These are phyloP conservation scores for Hippocampus kuda DNA, from an alignment of 2,797 vertebrate species.

Conservation along the genomic window DNA sequence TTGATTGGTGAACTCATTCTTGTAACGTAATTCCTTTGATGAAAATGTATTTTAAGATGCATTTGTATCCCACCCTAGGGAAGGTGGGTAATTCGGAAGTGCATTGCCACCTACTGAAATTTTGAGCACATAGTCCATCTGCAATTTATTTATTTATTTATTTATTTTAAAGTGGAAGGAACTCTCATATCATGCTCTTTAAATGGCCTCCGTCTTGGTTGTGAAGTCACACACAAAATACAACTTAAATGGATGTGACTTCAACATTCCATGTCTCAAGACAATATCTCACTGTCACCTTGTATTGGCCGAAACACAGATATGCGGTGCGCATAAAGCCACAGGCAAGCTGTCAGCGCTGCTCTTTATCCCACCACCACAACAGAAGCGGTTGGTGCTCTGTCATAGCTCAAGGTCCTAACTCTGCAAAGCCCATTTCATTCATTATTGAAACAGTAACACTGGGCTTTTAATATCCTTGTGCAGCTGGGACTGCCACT, in stretches of 20 bases:
- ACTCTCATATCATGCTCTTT: constrained; percentile 38
- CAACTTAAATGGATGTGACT: constrained; percentile 42
- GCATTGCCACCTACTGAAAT: constrained; percentile 39
- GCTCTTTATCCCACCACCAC: constrained; percentile 38
- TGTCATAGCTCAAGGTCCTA: constrained; percentile 44
- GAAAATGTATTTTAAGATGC: neutral
- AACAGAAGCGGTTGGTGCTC: constrained; percentile 17
- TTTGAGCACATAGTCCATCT: constrained; percentile 26
- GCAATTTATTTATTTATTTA: constrained; percentile 4
- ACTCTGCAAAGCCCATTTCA: constrained; percentile 50
- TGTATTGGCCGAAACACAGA: constrained; percentile 45
- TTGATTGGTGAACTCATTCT: neutral
- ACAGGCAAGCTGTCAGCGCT: constrained; percentile 48
- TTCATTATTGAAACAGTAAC: constrained; percentile 63
- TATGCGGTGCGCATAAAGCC: constrained; percentile 52
- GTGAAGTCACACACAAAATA: constrained; percentile 34
- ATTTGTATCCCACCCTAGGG: constrained; percentile 31
- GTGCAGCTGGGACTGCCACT: constrained; percentile 35
- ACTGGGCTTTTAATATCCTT: constrained; percentile 62
- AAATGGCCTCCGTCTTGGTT: constrained; percentile 34
- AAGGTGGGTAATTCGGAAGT: constrained; percentile 35
- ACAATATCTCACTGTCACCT: constrained; percentile 45
- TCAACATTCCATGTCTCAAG: constrained; percentile 30
- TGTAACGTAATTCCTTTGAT: neutral
- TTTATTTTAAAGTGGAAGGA: constrained; percentile 35